Evolutionary conservation across 2,797 vertebrate genomes (phyloP), one percentile per base, ranked within the genome.

Genomic region (Nasua narica): DNA sequence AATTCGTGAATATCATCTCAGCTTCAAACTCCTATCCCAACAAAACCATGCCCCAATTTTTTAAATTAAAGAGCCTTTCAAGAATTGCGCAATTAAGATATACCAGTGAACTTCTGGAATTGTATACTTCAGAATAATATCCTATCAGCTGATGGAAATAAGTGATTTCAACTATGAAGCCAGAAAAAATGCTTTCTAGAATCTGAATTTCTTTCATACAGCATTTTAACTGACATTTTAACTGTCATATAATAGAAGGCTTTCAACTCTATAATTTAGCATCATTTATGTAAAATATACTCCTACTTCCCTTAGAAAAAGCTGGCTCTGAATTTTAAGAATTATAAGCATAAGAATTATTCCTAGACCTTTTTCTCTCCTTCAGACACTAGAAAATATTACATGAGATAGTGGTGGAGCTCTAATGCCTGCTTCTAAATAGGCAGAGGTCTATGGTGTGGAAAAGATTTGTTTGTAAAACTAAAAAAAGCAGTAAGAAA

Each of bases 381-480:
- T 76, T 85, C 54, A 60, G 5, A 67, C 15, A 96, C 29, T 58
- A 78, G 5, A 86, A 32, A 27, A 78, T 70, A 12, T 67, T 78
- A 92, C 27, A 86, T 48, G 4, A 94, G 29, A 54, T 18, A 76
- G 37, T 16, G 21, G 18, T 90, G 18, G 12, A 13, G 6, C 11
- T 88, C 32, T 35, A 43, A 54, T 67, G 74, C 35, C 32, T 78
- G 4, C 74, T 92, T 37, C 48, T 13, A 69, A 91, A 83, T 74
- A 94, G 74, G 8, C 37, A 81, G 72, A 19, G 8, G 4, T 69
- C 37, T 69, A 62, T 48, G 14, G 21, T 69, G 6, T 78, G 13
- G 93, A 91, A 97, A 96, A 70, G 19, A 46, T 69, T 74, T 70
- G 50, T 50, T 94, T 78, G 8, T 65, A 96, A 86, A 92, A 87